Evolutionary conservation across 2,113 vertebrate genomes (phyloP), one percentile per base, ranked within the genome.

Genomic region (Butorides virescens): DNA sequence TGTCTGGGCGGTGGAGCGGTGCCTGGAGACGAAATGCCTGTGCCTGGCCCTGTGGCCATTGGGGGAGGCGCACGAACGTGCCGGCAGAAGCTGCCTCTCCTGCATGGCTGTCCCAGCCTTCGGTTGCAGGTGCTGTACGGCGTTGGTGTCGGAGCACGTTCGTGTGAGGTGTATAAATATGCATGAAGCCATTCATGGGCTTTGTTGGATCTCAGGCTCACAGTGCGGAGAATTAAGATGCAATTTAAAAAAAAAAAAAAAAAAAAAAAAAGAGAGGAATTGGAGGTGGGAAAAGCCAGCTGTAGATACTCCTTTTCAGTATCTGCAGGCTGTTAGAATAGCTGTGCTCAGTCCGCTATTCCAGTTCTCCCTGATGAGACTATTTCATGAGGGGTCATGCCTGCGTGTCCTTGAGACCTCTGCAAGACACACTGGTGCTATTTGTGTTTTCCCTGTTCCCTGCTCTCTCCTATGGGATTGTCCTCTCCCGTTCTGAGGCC

Each of bases 41-140:
- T 62, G 59, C 37, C 59, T 47, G 67, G 63, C 68, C 34, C 83
- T 0, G 4, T 22, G 53, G 62, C 53, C 5, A 9, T 20, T 4
- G 0, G 46, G 27, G 83, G 50, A 49, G 73, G 26, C 1, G 20
- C 13, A 5, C 11, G 91, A 4, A 23, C 1, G 10, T 32, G 67
- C 56, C 2, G 11, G 55, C 58, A 49, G 70, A 30, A 65, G 53
- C 59, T 76, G 67, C 12, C 7, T 42, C 52, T 59, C 61, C 67
- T 8, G 2, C 4, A 0, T 0, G 0, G 22, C 67, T 17, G 32
- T 44, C 29, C 23, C 75, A n/a, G 78, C 79, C 78, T 30, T 53
- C 0, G 0, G 12, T 13, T 39, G 9, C 29, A n/a, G 55, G 53
- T 27, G 50, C 67, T 34, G 44, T 3, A 20, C 3, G 2, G 39